Evolutionary conservation across 1,140 invertebrate genomes (phyloP), one percentile per base, ranked within the genome.

Genomic region (Camponotus pennsylvanicus): DNA sequence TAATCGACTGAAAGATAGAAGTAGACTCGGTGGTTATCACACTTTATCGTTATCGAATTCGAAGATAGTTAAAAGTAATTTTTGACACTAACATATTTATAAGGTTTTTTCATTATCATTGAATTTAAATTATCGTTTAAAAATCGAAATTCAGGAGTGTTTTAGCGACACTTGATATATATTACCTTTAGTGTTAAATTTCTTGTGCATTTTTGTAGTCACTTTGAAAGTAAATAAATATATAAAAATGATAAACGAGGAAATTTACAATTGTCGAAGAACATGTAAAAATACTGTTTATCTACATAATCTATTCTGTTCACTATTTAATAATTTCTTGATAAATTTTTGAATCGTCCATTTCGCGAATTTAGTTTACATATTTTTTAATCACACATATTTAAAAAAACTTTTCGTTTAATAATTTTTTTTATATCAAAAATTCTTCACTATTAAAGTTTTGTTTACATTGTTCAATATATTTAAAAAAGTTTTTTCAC

Each of bases 151-250:
- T 3, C 7, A 37, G 11, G 55, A 79, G 27, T 27, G 40, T 86
- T 87, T 52, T 8, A 42, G 2, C 52, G 42, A n/a, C 75, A 11
- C 27, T n/a, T n/a, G 9, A 75, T 27, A 6, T 40, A 3, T 18
- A 59, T 1, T 13, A 75, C 15, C 15, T 11, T 76, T 59, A 76
- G 27, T 61, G 11, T 15, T 59, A 4, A 5, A n/a, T 61, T 66
- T 80, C 15, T 85, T 77, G 18, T 69, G 55, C 66, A 85, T 77
- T 3, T 18, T 52, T 69, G 9, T 9, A 6, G 4, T 4, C 11
- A 59, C 27, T 67, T 70, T 18, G 27, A 59, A 37, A 3, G 4
- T 57, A 40, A 76, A 61, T 32, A 13, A 61, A 59, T 76, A 27
- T 27, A 27, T 40, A 61, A 40, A 0, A 42, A 61, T 57, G 37